These are phyloP conservation scores for Hystrix cristata DNA, from an alignment of 2,113 vertebrate genomes.

Conservation along the genomic window DNA sequence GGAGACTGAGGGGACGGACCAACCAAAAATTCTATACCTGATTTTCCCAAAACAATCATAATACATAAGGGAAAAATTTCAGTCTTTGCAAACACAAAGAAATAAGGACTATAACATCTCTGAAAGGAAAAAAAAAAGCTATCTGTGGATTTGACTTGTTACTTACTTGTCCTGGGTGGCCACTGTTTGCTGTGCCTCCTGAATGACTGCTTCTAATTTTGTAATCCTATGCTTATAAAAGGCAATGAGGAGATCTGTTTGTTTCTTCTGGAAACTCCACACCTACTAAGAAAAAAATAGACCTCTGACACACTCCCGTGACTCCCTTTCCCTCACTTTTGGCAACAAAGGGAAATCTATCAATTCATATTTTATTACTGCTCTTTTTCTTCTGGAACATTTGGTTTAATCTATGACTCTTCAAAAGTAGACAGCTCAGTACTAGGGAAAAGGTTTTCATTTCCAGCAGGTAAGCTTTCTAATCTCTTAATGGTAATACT, in stretches of 20 bases:
- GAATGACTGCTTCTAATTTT: slow-evolving; percentile 89
- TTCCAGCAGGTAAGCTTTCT: slow-evolving; percentile 24
- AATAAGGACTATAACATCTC: background rate
- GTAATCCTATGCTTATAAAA: slow-evolving; percentile 89
- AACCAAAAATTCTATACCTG: slow-evolving; percentile 31
- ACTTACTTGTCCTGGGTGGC: slow-evolving; percentile 84
- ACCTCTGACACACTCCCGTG: slow-evolving; percentile 23
- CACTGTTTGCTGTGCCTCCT: slow-evolving; percentile 87
- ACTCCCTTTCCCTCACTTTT: slow-evolving; percentile 30
- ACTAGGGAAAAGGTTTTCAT: slow-evolving; percentile 26
- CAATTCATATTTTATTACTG: slow-evolving; percentile 44
- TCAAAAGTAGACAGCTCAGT: background rate
- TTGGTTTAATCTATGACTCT: slow-evolving; percentile 35
- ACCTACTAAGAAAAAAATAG: slow-evolving; percentile 86
- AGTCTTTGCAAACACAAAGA: slow-evolving; percentile 43
- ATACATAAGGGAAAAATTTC: background rate
- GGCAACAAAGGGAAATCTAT: slow-evolving; percentile 52
- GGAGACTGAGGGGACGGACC: background rate
- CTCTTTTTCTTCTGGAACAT: slow-evolving; percentile 26
- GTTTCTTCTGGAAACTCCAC: slow-evolving; percentile 91
- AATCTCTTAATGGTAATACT: slow-evolving; percentile 52
- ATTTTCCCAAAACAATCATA: slow-evolving; percentile 51
- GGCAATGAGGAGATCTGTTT: slow-evolving; percentile 88
- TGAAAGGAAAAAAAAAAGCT: slow-evolving; percentile 43
- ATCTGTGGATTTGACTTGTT: background rate